Percentiles rank a stretch among this genome's conserved stretches.
Evolutionary conservation across 2,113 vertebrate genomes (phyloP).

Genomic region (Neomonachus schauinslandi): DNA sequence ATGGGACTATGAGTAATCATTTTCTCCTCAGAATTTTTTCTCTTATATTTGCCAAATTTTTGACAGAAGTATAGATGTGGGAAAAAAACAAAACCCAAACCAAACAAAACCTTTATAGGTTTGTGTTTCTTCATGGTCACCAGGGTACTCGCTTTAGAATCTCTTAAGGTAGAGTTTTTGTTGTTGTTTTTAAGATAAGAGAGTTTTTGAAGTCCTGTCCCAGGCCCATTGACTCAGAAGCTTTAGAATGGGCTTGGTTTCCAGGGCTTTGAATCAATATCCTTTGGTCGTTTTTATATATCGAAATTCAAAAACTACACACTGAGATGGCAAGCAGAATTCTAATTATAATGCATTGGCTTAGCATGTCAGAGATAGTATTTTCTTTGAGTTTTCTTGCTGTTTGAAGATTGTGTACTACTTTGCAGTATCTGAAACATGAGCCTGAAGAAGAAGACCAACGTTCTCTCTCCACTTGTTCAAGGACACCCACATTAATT

Average conservation of each 20-base stretch:
- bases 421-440: not conserved
- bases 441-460: not conserved
- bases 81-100: not conserved
- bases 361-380: not conserved
- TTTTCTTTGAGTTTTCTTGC: not conserved
- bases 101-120: not conserved
- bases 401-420: not conserved
- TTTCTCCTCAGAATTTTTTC: not conserved
- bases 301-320: not conserved
- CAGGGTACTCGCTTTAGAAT: not conserved
- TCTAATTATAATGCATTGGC: not conserved
- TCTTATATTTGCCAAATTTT: not conserved
- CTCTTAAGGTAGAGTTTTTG: not conserved
- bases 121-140: not conserved
- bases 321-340: not conserved
- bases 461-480: not conserved
- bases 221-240: not conserved
- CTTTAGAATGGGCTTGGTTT: not conserved
- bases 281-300: not conserved
- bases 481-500: not conserved
- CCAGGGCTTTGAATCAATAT: not conserved
- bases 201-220: not conserved
- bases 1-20: not conserved
- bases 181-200: not conserved
- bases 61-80: not conserved